Conservation (phyloP, 2,888 invertebrate genomes). For the Idaea dimidiata region DNA sequence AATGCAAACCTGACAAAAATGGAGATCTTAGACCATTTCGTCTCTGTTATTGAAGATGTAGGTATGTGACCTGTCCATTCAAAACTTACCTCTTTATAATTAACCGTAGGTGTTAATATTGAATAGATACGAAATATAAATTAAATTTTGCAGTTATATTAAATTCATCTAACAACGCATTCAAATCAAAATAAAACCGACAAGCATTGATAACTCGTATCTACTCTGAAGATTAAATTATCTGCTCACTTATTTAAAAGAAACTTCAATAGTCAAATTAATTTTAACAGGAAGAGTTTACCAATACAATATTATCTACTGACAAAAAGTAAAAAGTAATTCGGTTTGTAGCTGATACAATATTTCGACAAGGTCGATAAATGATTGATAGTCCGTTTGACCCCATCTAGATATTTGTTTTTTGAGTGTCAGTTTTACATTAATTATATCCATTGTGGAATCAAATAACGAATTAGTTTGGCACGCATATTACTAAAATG, state of each 20-base stretch:
- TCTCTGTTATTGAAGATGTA: no score
- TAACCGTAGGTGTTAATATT: background rate
- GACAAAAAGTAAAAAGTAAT: constrained; percentile 25
- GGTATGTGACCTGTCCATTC: no score
- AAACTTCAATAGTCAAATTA: background rate
- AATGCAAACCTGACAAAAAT: no score
- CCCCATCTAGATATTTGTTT: constrained; percentile 60
- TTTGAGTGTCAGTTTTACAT: constrained; percentile 54
- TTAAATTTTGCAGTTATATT: background rate
- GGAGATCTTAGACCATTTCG: no score
- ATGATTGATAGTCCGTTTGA: constrained; percentile 65
- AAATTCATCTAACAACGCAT: background rate
- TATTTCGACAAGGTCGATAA: constrained; percentile 43
- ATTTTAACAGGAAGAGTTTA: constrained; percentile 4
- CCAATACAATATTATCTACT: constrained; percentile 1
- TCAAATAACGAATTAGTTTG: background rate
- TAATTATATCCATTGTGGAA: constrained; percentile 15
- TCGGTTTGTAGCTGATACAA: constrained; percentile 21
- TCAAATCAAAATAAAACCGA: background rate
- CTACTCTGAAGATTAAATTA: background rate
- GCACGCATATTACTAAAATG: background rate
- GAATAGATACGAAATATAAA: background rate
- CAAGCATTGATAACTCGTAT: background rate
- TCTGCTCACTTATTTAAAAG: background rate
- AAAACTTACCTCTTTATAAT: no score